These are phyloP conservation scores for Threskiornis aethiopicus DNA, from an alignment of 2,797 vertebrate species.

Conservation along the genomic window DNA sequence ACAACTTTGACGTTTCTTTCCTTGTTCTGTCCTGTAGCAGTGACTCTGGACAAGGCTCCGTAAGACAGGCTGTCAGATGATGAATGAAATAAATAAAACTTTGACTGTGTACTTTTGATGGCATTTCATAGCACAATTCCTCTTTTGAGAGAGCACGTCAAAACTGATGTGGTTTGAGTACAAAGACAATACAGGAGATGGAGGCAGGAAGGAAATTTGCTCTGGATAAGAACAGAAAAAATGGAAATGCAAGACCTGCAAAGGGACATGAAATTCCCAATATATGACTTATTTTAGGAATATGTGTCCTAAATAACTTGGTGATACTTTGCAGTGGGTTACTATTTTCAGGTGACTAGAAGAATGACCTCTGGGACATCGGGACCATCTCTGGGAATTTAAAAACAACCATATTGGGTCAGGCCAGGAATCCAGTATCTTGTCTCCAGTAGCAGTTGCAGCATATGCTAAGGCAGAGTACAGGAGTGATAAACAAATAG, in stretches of 20 bases:
- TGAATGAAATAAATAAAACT: neutral
- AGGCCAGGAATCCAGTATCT: neutral
- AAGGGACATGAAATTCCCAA: neutral
- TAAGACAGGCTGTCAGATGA: neutral
- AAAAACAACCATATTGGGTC: neutral
- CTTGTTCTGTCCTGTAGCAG: neutral
- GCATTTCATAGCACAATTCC: neutral
- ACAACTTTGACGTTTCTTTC: neutral
- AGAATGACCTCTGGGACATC: neutral
- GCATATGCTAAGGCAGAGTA: neutral
- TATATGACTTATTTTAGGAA: neutral
- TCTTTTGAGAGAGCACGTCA: neutral
- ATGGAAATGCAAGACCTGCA: neutral
- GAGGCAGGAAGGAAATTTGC: neutral
- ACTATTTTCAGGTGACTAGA: constrained; percentile 16
- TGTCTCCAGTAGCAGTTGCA: neutral
- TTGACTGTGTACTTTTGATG: neutral
- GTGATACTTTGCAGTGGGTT: neutral
- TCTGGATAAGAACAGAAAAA: neutral
- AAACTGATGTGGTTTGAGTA: neutral
- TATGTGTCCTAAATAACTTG: neutral
- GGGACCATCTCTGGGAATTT: neutral
- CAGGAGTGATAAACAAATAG: neutral
- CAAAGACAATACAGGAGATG: neutral
- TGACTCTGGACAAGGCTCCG: neutral